These are phyloP conservation scores for Acanthisitta chloris DNA, from an alignment of 2,113 vertebrate genomes.

Conservation along the genomic window DNA sequence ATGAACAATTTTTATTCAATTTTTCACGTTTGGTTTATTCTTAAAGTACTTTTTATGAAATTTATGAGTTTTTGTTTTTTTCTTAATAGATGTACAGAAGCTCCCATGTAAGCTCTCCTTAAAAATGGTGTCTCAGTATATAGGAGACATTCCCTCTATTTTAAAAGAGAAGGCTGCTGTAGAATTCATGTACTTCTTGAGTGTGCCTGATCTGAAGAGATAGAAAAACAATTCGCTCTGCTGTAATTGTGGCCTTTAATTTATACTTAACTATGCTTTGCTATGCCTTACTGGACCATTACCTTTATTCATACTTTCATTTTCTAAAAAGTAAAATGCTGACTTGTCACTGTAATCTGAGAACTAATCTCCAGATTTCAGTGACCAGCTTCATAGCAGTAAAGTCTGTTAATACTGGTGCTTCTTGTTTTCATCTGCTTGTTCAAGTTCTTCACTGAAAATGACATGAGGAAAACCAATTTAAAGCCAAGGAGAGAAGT, in stretches of 20 bases:
- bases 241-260: neutral
- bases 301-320: neutral
- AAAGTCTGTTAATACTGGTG: neutral
- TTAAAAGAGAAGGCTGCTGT: neutral
- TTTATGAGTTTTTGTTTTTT: neutral
- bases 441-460: neutral
- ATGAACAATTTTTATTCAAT: neutral
- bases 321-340: neutral
- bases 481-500: neutral
- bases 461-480: neutral
- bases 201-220: neutral
- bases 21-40: neutral
- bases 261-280: neutral
- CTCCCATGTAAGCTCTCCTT: neutral
- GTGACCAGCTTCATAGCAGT: neutral
- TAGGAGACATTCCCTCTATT: neutral
- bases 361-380: neutral
- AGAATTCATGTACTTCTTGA: neutral
- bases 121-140: neutral
- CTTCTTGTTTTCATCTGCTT: neutral
- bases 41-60: neutral
- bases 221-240: neutral
- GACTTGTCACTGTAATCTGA: neutral
- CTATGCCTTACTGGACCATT: neutral
- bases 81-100: neutral